phyloP scores from a whole-genome alignment of 1,140 invertebrate genomes.

The Meteorus sp. region DNA sequence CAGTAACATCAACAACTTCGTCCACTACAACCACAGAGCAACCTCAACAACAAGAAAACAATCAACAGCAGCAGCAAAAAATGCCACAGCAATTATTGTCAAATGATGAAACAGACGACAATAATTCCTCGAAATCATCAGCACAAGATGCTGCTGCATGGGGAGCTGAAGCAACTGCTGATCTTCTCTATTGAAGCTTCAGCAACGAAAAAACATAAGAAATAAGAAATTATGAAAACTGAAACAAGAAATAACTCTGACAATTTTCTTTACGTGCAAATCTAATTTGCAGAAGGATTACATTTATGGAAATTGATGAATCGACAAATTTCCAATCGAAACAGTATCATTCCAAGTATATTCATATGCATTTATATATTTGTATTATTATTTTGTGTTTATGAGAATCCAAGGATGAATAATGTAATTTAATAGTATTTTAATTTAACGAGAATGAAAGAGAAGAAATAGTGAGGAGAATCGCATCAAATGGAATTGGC shows the following conservation, averaged over 20 bases:
- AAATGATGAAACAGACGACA: constrained; percentile 28
- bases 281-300: no score
- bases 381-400: neutral
- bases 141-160: constrained; percentile 65
- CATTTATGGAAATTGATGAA: neutral
- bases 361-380: constrained; percentile 41
- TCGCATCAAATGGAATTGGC: no score
- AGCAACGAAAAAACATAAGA: neutral
- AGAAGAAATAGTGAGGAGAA: no score
- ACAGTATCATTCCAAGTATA: constrained; percentile 42
- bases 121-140: constrained; percentile 63
- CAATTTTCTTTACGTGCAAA: no score
- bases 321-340: neutral
- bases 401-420: neutral
- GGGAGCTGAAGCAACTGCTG: constrained; percentile 66
- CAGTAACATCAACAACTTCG: constrained; percentile 32
- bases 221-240: neutral
- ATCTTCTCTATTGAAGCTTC: constrained; percentile 61
- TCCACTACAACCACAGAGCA: constrained; percentile 25
- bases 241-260: neutral
- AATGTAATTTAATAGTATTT: no score
- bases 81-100: constrained; percentile 30
- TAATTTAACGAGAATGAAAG: no score
- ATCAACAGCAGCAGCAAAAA: no score
- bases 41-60: no score